Base-by-base conservation (phyloP, 2,888 invertebrate species). In the Allygus modestus region DNA sequence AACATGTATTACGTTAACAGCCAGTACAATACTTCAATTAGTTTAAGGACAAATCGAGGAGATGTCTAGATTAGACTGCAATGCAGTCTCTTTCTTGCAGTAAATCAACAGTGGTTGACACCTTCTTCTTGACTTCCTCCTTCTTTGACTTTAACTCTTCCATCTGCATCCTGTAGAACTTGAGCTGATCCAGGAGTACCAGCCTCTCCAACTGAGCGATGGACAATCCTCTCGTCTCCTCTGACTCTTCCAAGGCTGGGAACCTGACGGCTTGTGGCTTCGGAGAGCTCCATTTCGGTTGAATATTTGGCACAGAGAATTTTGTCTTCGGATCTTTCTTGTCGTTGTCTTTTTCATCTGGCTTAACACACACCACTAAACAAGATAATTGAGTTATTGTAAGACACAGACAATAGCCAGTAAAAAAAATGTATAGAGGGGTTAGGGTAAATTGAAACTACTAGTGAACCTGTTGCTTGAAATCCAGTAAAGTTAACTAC, bases 81-180 rank as follows among this genome's bases (percentile, higher is more conserved):
- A 77, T 77, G 31, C 77, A 77, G 41, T 77, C 77, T 17, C 77
- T 46, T n/a, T 77, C 77, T 51, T 77, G 51, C 7, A 77, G 54
- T 51, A 77, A 11, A 31, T 28, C 43, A 11, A 51, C 77, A 9
- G 77, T 51, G 26, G 77, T 31, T 33, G 41, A 43, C 5, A 43
- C 77, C n/a, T 77, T 20, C 51, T 77, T 77, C 51, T 77, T 77
- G 0, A 77, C 26, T 28, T 77, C 51, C 23, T 77, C 77, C 26
- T 51, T 77, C 77, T 77, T 77, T 11, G 28, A 26, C 51, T 51
- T 20, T 9, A 77, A 17, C 51, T 77, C 77, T 26, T 77, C 51
- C 31, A 51, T 43, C 31, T 77, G 77, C 77, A 77, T 46, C 33
- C 77, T 26, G 77, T 46, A 77, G 31, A 51, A 46, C 20, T 77